Percentiles rank a stretch among this genome's conserved stretches.
phyloP scores from a whole-genome alignment of 2,113 vertebrate genomes.

The Crotalus tigris region DNA sequence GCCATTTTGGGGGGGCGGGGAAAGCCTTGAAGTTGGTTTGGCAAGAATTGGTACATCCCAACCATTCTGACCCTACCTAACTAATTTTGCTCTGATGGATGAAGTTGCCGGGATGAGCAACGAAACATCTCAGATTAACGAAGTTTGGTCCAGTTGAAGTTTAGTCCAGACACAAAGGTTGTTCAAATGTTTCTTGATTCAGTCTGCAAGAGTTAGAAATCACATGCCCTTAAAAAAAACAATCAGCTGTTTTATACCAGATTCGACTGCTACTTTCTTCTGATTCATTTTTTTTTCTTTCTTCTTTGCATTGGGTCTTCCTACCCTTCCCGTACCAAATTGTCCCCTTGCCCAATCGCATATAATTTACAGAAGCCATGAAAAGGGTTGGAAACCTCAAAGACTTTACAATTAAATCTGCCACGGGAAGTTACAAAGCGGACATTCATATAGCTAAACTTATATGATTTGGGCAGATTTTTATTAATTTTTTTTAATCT shows the following conservation, averaged over 20 bases:
- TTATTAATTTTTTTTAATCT: neutral
- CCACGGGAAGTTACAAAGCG: neutral
- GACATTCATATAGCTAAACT: slow-evolving; percentile 14
- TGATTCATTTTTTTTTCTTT: neutral
- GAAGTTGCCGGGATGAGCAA: no score
- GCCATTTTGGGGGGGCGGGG: no score
- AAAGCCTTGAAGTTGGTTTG: no score
- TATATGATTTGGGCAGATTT: neutral
- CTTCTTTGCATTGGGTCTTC: neutral
- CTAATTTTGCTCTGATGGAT: no score
- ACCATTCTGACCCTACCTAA: no score
- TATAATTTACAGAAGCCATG: neutral
- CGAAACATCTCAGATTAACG: no score
- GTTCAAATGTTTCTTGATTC: neutral
- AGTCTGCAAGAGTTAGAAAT: neutral
- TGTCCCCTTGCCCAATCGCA: neutral
- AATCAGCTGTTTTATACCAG: neutral
- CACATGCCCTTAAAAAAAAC: neutral
- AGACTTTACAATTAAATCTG: slow-evolving; percentile 7
- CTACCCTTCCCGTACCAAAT: neutral
- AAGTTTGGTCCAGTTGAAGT: no score
- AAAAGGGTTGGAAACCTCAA: neutral
- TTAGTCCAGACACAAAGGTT: no score
- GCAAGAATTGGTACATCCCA: no score
- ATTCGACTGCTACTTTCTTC: neutral